Evolutionary conservation across 2,113 vertebrate genomes (phyloP).

Genomic region (Euleptes europaea): DNA sequence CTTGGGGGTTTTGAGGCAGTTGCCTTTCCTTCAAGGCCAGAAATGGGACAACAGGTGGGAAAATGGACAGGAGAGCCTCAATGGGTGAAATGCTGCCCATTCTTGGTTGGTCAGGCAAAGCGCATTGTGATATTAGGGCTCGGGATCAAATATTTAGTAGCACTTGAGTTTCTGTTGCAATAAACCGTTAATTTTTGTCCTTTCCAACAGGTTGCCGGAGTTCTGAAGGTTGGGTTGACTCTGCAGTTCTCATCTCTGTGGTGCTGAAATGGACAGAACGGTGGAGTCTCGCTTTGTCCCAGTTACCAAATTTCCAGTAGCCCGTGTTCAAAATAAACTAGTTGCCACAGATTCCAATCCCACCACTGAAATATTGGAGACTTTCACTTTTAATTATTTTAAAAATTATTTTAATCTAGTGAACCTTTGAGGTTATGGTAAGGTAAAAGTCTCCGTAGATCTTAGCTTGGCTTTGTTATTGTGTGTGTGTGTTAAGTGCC

Average conservation of each 20-base stretch:
- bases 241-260: fast-evolving
- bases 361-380: neutral
- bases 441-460: neutral
- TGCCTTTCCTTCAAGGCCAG: neutral
- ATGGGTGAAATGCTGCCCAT: neutral
- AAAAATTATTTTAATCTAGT: neutral
- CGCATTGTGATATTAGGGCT: neutral
- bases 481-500: no score
- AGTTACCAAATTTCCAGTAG: neutral
- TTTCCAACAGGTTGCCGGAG: neutral
- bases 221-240: fast-evolving
- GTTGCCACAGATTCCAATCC: neutral
- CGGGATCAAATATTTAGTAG: neutral
- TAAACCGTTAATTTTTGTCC: neutral
- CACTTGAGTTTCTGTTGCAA: fast-evolving
- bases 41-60: neutral
- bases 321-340: neutral
- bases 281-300: no score
- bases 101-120: no score
- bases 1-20: no score
- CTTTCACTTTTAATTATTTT: neutral
- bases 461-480: neutral
- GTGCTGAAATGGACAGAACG: fast-evolving
- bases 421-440: neutral
- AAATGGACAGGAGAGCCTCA: neutral